Percentiles rank a stretch among this genome's conserved stretches.
Conservation (phyloP, 2,888 invertebrate genomes). For the Portevinia maculata region DNA sequence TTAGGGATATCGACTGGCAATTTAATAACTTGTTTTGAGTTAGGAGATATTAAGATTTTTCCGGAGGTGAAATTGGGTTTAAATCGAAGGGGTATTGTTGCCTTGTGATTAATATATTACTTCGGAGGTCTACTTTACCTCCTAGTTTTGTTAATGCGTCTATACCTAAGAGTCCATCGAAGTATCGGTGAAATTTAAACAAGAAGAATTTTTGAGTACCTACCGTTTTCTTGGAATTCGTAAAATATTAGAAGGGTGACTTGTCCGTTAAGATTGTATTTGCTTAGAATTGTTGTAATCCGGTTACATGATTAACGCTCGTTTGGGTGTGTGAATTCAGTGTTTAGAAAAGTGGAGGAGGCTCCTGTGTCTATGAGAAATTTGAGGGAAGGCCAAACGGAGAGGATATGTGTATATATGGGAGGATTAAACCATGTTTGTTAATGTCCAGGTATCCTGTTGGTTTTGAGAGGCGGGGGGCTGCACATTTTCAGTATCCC, state of each 20-base stretch:
- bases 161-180: constrained; percentile 9
- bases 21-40: constrained; percentile 8
- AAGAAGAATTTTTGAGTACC: not conserved
- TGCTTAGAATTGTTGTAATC: not conserved
- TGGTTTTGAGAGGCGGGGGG: constrained; percentile 7
- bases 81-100: constrained; percentile 1
- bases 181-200: constrained; percentile 26
- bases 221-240: constrained; percentile 7
- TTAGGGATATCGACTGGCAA: constrained; percentile 1
- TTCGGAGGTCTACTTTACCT: constrained; percentile 10
- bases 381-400: constrained; percentile 10
- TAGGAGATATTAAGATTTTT: not conserved
- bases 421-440: not conserved
- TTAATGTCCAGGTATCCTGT: constrained; percentile 16
- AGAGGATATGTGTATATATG: not conserved
- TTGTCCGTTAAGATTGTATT: not conserved
- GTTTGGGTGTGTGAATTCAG: constrained; percentile 2
- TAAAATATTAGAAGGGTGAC: not conserved
- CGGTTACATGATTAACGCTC: not conserved
- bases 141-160: constrained; percentile 4
- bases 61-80: constrained; percentile 23
- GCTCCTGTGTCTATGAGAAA: constrained; percentile 7
- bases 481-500: constrained; percentile 1
- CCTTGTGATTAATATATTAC: constrained; percentile 3
- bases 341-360: not conserved